Evolutionary conservation across 2,888 invertebrate genomes (phyloP).

Genomic region (Minunthozetes semirufus): DNA sequence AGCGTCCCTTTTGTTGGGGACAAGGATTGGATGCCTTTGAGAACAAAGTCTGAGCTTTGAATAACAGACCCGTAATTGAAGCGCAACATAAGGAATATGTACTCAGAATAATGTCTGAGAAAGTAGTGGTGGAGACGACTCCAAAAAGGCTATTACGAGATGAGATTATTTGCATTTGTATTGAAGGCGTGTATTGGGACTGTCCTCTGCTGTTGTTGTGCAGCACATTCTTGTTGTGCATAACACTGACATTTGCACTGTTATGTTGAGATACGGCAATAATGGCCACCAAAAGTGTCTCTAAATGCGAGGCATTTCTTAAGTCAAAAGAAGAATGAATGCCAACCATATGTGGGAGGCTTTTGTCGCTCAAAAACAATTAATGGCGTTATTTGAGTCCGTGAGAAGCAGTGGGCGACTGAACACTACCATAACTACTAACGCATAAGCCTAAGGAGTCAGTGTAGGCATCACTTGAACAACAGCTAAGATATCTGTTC

Average conservation of each 20-base stretch:
- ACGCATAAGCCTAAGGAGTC: neutral
- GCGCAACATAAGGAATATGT: neutral
- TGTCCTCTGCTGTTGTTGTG: neutral
- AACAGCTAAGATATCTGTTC: too few relatives aligned
- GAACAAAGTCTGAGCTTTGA: too few relatives aligned
- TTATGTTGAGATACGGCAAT: neutral
- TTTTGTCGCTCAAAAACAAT: slow-evolving; percentile 24
- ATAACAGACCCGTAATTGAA: neutral
- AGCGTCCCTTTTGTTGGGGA: neutral
- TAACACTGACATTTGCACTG: neutral
- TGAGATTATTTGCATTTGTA: neutral
- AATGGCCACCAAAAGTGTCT: slow-evolving; percentile 26
- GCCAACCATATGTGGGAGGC: slow-evolving; percentile 25
- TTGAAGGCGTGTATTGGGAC: slow-evolving; percentile 1
- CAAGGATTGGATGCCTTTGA: neutral
- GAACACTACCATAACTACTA: neutral
- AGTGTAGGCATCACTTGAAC: neutral
- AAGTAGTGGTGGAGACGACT: neutral
- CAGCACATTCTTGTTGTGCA: neutral
- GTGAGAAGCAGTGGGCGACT: slow-evolving; percentile 24
- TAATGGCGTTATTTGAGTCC: slow-evolving; percentile 28
- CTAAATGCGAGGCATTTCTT: neutral
- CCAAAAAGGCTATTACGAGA: neutral
- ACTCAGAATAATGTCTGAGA: neutral
- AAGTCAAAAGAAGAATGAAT: neutral